phyloP scores from a whole-genome alignment of 2,113 vertebrate genomes.

The Trematomus loennbergii region DNA sequence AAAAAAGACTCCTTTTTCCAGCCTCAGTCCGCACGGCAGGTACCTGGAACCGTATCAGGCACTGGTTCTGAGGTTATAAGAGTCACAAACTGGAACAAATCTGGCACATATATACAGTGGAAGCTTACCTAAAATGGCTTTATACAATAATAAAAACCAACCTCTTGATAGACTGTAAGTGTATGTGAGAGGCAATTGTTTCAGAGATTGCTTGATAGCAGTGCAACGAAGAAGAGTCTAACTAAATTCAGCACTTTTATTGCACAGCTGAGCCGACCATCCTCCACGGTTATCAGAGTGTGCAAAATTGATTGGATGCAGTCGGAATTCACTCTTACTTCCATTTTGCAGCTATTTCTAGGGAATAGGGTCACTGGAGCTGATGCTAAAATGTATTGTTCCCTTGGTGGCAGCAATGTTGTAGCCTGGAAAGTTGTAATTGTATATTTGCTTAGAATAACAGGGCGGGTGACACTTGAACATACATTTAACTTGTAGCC shows the following conservation, averaged over 20 bases:
- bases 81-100: too few species aligned
- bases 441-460: background rate
- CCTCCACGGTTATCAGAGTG: slow-evolving; percentile 45
- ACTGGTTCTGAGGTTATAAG: too few species aligned
- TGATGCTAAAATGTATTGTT: slow-evolving; percentile 25
- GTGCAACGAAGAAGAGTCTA: slow-evolving; percentile 45
- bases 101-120: too few species aligned
- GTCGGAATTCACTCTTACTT: slow-evolving; percentile 38
- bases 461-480: background rate
- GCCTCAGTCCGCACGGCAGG: too few species aligned
- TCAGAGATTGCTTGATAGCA: slow-evolving; percentile 8
- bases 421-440: background rate
- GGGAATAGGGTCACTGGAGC: slow-evolving; percentile 15
- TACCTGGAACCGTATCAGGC: too few species aligned
- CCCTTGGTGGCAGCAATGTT: background rate
- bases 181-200: slow-evolving; percentile 44
- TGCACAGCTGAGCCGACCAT: slow-evolving; percentile 59
- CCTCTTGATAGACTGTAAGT: slow-evolving; percentile 16
- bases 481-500: too few species aligned
- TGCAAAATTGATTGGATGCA: slow-evolving; percentile 47
- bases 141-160: too few species aligned
- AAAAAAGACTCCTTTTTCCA: too few species aligned
- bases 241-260: slow-evolving; percentile 36
- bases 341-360: slow-evolving; percentile 46
- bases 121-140: too few species aligned